Percentiles rank a stretch among this genome's conserved stretches.
phyloP scores from a whole-genome alignment of 1,140 invertebrate species.

The Euura saliciscinereae region DNA sequence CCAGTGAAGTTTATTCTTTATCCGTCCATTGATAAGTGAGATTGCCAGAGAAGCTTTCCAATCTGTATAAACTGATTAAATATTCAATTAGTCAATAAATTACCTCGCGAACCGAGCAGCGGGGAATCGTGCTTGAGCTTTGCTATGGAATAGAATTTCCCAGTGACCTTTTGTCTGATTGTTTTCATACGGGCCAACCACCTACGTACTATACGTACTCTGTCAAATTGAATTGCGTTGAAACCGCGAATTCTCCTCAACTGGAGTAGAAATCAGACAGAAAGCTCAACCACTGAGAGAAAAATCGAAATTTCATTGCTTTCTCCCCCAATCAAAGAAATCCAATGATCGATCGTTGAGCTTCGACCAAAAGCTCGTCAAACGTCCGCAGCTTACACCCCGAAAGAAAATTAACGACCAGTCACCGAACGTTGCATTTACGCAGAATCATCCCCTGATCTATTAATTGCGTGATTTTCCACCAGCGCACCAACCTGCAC shows the following conservation, averaged over 20 bases:
- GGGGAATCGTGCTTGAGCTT: neutral
- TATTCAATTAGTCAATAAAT: conserved; percentile 19
- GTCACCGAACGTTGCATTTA: neutral
- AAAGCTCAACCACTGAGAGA: neutral
- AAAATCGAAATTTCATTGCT: too few species aligned
- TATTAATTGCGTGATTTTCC: conserved; percentile 38
- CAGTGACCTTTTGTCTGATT: neutral
- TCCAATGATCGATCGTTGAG: neutral
- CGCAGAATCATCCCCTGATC: conserved; percentile 33
- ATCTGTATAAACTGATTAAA: conserved; percentile 14
- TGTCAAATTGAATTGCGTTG: neutral
- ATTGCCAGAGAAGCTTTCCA: conserved; percentile 15
- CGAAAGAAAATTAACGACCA: conserved; percentile 19
- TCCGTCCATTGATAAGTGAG: neutral
- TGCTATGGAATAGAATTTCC: neutral
- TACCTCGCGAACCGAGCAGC: neutral
- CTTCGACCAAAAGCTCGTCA: neutral
- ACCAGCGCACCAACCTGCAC: neutral
- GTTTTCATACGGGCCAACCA: neutral
- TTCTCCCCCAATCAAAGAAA: too few species aligned
- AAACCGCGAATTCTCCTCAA: too few species aligned
- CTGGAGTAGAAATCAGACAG: too few species aligned
- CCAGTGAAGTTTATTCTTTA: neutral
- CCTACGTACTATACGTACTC: neutral
- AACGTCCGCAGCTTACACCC: conserved; percentile 5